Conservation (phyloP, 2,797 vertebrate genomes). For the Mycteria americana region DNA sequence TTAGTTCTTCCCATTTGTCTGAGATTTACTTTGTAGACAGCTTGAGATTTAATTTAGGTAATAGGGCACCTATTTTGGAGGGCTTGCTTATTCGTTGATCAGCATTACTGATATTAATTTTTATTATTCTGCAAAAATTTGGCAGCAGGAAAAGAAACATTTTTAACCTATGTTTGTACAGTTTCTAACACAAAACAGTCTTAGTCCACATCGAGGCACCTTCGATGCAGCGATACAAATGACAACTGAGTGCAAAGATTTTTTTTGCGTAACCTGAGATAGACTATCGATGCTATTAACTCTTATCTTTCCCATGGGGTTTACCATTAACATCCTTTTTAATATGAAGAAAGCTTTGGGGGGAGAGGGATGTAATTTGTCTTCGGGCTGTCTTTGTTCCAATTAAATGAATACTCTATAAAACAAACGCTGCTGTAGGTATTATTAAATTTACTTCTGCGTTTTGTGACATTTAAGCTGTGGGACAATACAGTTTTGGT, state of each 20-base stretch:
- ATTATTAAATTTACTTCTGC: not conserved
- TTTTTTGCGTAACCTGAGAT: not conserved
- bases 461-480: not conserved
- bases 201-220: not conserved
- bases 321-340: not conserved
- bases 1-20: not conserved
- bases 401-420: not conserved
- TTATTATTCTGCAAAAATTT: not conserved
- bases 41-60: not conserved
- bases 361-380: not conserved
- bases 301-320: not conserved
- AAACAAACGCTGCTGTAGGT: not conserved
- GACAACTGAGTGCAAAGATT: not conserved
- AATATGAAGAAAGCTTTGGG: not conserved
- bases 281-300: not conserved
- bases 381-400: not conserved
- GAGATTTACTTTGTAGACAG: not conserved
- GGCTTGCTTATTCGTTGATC: not conserved
- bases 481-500: not conserved
- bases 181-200: not conserved
- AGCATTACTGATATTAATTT: not conserved
- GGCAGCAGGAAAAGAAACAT: not conserved
- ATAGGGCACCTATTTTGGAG: not conserved
- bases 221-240: fast-evolving
- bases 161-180: not conserved